Evolutionary conservation across 2,113 vertebrate genomes (phyloP).

Genomic region (Noctilio leporinus): DNA sequence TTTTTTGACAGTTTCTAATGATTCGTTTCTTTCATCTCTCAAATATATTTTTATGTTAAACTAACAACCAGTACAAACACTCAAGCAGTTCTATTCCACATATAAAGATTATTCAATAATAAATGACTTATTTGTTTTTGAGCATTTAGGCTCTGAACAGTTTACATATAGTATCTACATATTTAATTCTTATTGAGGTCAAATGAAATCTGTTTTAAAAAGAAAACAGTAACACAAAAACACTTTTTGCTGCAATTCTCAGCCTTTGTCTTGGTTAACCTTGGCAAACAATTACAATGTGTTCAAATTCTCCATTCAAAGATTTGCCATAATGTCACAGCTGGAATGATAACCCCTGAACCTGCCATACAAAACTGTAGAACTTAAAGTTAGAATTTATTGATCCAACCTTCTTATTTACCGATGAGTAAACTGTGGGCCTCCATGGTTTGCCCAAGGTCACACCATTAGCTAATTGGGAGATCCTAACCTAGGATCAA

Average conservation of each 20-base stretch:
- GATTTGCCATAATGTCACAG: not conserved
- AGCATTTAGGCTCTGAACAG: not conserved
- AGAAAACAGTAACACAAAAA: not conserved
- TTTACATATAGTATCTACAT: not conserved
- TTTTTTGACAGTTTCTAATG: not conserved
- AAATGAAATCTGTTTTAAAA: not conserved
- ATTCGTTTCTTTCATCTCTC: not conserved
- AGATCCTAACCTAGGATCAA: not conserved
- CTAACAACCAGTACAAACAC: not conserved
- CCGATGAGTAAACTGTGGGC: not conserved
- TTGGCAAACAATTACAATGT: not conserved
- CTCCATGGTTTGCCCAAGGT: not conserved
- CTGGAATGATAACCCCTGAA: not conserved
- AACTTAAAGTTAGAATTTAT: slow-evolving; percentile 5
- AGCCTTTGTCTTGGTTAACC: not conserved
- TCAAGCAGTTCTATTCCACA: not conserved
- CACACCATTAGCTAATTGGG: slow-evolving; percentile 19
- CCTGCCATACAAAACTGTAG: not conserved
- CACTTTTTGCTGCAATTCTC: not conserved
- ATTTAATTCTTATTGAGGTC: not conserved
- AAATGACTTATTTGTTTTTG: not conserved
- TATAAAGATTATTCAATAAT: not conserved
- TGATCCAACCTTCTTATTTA: not conserved
- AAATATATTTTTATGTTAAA: not conserved
- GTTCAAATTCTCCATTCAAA: not conserved